Base-by-base conservation (phyloP, 2,888 invertebrate genomes). In the Melanotus villosus region DNA sequence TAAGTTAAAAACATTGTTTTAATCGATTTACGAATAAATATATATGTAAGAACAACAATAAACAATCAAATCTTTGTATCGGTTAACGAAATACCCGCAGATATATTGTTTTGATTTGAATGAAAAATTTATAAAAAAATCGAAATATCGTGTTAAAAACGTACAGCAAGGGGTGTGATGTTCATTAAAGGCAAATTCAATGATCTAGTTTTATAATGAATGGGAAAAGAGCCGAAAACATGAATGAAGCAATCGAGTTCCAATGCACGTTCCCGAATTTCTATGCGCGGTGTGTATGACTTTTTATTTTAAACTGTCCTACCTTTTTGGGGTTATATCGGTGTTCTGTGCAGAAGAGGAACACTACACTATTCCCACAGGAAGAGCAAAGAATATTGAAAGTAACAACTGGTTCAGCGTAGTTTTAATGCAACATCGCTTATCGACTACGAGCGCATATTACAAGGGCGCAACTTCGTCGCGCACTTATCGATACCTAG, bases 401-500 rank as follows among this genome's bases (percentile, higher is more conserved):
- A 70, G 64, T 66, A 58, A 69, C 69, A 65, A 72, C 67, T 64
- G 63, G 57, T 70, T 36, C 54, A 72, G 69, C 64, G 71, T 54
- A 65, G 63, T 69, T 68, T 73, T 68, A 70, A 47, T 67, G 69
- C 64, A 70, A 66, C 71, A 72, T 74, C 65, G 70, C 69, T 68
- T 83, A 83, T 84, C 80, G 83, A 84, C 84, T 83, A 73, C 73
- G 72, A 73, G 76, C 77, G 78, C 79, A 81, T 78, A 81, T 80
- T 80, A 78, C 80, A 74, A 72, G 56, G 70, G 83, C 84, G 84
- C 84, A 84, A 66, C 73, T 64, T 57, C 77, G 70, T 74, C 75
- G 82, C 83, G 84, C 84, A 84, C 81, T 78, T 81, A 84, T 84
- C 84, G 83, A 84, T 84, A 84, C 80, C 76, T 75, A 71, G 74